Percentiles rank a stretch among this genome's conserved stretches.
Conservation (phyloP, 2,113 vertebrate species). For the Microtus pennsylvanicus region DNA sequence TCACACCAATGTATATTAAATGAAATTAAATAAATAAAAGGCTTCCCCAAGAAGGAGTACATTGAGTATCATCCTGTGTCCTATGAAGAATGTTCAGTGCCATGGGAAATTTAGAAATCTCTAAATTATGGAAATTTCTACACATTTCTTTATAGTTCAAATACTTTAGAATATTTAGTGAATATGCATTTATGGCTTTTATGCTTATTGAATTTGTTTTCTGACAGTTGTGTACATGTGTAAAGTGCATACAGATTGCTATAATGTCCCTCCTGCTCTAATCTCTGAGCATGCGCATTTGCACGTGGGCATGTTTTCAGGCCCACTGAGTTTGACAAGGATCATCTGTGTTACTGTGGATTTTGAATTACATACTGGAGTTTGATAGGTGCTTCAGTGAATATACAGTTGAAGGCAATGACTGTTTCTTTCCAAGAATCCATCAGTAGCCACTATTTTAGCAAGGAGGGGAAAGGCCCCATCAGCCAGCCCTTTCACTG, state of each 20-base stretch:
- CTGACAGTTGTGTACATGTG: neutral
- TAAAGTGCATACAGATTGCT: neutral
- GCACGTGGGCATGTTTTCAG: neutral
- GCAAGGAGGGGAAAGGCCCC: neutral
- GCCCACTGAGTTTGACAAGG: neutral
- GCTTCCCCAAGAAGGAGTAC: neutral
- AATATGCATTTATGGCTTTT: neutral
- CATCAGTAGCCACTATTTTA: neutral
- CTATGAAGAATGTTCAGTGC: neutral
- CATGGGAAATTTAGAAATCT: constrained; percentile 18
- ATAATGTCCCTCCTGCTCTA: neutral
- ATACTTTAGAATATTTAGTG: constrained; percentile 3
- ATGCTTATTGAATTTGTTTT: neutral
- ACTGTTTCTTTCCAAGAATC: neutral
- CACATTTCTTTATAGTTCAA: constrained; percentile 6
- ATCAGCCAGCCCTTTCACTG: no score
- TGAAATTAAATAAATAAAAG: neutral
- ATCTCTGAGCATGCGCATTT: neutral
- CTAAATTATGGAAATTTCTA: neutral
- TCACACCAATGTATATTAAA: no score
- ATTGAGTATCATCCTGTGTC: neutral
- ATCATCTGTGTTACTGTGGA: neutral
- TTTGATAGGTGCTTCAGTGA: no score
- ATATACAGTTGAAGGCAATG: neutral
- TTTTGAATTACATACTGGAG: neutral